These are phyloP conservation scores for Panulirus ornatus DNA, from an alignment of 1,140 invertebrate genomes.

Conservation along the genomic window DNA sequence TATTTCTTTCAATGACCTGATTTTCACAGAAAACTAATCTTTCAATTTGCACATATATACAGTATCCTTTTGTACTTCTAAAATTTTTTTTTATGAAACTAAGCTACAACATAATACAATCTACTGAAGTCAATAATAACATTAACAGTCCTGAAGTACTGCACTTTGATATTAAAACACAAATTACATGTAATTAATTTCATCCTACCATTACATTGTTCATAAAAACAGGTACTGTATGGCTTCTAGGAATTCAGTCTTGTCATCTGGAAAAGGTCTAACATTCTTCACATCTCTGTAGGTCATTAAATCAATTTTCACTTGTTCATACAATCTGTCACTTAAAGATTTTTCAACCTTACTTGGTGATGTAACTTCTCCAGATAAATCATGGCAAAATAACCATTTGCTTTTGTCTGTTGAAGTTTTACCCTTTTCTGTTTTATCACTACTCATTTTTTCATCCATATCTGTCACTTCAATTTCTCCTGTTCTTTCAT, in stretches of 20 bases:
- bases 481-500: background rate
- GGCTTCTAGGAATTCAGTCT: background rate
- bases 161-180: too few relatives aligned
- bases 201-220: background rate
- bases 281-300: background rate
- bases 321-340: background rate
- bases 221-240: background rate
- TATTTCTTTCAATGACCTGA: too few relatives aligned
- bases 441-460: background rate
- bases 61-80: too few relatives aligned
- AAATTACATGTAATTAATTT: too few relatives aligned
- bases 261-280: background rate
- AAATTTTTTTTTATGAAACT: too few relatives aligned
- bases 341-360: background rate
- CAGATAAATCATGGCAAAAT: too few relatives aligned
- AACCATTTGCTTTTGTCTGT: background rate
- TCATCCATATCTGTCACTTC: background rate
- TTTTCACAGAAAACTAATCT: too few relatives aligned
- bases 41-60: too few relatives aligned
- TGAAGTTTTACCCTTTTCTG: background rate
- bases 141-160: too few relatives aligned
- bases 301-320: background rate
- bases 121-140: too few relatives aligned
- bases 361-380: background rate
- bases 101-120: too few relatives aligned